A percentile compares a stretch with the other conserved stretches of the same genome.
These are phyloP conservation scores for Dynastes hyllus DNA, from an alignment of 2,888 invertebrate genomes.

Conservation along the genomic window DNA sequence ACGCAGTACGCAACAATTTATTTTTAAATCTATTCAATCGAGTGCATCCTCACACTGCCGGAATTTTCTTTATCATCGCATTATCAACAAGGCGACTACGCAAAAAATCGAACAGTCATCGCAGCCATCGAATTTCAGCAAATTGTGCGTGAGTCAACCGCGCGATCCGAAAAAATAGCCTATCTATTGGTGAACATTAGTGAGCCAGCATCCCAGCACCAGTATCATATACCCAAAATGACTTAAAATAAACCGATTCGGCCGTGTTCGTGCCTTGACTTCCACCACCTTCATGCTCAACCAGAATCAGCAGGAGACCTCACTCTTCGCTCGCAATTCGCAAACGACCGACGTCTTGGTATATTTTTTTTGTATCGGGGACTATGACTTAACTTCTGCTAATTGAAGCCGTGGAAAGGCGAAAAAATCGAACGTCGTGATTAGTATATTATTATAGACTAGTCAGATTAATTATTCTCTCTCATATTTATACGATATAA, in stretches of 20 bases:
- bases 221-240: slow-evolving; percentile 59
- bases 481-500: slow-evolving; percentile 48
- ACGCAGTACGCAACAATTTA: slow-evolving; percentile 20
- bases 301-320: slow-evolving; percentile 66
- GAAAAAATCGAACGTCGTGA: slow-evolving; percentile 61
- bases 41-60: slow-evolving; percentile 39
- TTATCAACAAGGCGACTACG: slow-evolving; percentile 40
- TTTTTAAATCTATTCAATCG: slow-evolving; percentile 39
- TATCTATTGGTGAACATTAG: slow-evolving; percentile 34
- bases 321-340: slow-evolving; percentile 93
- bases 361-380: slow-evolving; percentile 76
- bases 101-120: slow-evolving; percentile 46
- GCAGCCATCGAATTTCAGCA: slow-evolving; percentile 35
- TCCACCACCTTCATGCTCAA: slow-evolving; percentile 61
- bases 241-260: slow-evolving; percentile 66
- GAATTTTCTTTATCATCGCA: slow-evolving; percentile 43
- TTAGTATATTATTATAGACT: slow-evolving; percentile 60
- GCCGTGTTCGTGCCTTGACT: slow-evolving; percentile 57
- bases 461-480: slow-evolving; percentile 55
- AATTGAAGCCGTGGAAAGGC: slow-evolving; percentile 74
- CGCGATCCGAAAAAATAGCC: slow-evolving; percentile 32
- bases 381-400: slow-evolving; percentile 87
- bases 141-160: slow-evolving; percentile 32
- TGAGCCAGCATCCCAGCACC: slow-evolving; percentile 43
- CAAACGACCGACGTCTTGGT: slow-evolving; percentile 96